Percentiles rank a stretch among this genome's conserved stretches.
Evolutionary conservation across 2,888 invertebrate species (phyloP).

Genomic region (Pachydiplax longipennis): DNA sequence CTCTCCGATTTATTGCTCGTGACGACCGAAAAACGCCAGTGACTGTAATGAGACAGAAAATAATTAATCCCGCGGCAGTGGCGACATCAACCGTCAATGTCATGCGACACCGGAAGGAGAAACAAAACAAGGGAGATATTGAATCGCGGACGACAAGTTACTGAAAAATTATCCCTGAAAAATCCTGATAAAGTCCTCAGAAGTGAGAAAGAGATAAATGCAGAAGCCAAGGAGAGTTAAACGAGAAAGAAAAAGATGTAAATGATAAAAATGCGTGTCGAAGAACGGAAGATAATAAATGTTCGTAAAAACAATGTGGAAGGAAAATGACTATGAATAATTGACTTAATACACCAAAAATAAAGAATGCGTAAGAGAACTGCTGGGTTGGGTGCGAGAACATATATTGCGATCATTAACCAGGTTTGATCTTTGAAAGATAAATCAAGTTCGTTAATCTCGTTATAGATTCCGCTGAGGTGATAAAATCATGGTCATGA

Average conservation of each 20-base stretch:
- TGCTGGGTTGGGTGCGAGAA: neutral
- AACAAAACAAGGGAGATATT: neutral
- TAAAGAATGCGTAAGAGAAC: neutral
- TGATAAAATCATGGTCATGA: neutral
- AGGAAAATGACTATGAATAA: neutral
- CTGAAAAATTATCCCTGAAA: no score
- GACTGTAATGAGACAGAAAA: neutral
- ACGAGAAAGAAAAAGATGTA: neutral
- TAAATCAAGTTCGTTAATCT: no score
- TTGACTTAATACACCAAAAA: neutral
- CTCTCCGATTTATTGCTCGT: constrained; percentile 8
- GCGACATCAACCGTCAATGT: neutral
- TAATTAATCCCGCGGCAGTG: neutral
- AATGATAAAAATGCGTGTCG: neutral
- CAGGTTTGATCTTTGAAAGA: no score
- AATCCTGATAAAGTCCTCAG: no score
- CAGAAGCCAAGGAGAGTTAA: neutral
- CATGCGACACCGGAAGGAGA: neutral
- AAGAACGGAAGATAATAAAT: neutral
- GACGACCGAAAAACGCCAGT: constrained; percentile 9
- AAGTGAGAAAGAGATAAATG: neutral
- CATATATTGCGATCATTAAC: neutral
- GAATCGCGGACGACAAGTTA: no score
- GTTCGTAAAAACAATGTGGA: neutral
- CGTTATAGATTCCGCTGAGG: neutral